Conservation (phyloP, 2,113 vertebrate species). For the Microtus montanus region DNA sequence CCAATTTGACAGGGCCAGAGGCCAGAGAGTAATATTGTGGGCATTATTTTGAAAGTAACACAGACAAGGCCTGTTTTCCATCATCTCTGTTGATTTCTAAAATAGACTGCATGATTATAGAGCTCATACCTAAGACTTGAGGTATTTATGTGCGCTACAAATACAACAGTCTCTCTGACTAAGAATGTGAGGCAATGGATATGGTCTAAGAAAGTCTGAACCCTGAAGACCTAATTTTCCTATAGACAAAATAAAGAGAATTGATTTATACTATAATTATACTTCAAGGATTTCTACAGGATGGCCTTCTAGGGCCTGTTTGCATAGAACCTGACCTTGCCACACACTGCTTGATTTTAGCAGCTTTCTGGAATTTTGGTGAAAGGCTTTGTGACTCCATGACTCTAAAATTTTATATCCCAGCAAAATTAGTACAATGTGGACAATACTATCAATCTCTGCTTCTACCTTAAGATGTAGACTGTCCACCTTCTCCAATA, state of each 20-base stretch:
- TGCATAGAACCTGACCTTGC: not conserved
- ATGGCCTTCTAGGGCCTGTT: not conserved
- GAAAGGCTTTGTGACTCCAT: not conserved
- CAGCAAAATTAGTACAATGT: not conserved
- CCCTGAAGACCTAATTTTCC: constrained; percentile 1
- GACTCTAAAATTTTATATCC: not conserved
- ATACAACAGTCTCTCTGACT: not conserved
- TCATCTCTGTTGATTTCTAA: constrained; percentile 21
- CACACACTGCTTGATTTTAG: not conserved
- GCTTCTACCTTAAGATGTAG: not conserved
- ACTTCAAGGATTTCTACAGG: not conserved
- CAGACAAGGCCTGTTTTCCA: not conserved
- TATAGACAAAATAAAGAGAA: not conserved
- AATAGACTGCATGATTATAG: constrained; percentile 1
- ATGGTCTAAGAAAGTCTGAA: not conserved
- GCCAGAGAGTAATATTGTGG: constrained; percentile 11
- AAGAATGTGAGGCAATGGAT: not conserved
- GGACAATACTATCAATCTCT: not conserved
- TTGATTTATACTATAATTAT: not conserved
- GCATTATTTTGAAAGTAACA: constrained; percentile 4
- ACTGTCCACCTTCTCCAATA: not conserved
- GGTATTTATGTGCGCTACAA: not conserved
- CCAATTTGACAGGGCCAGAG: constrained; percentile 42
- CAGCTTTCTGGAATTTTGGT: not conserved
- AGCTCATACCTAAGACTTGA: not conserved